Evolutionary conservation across 2,113 vertebrate genomes (phyloP), one percentile per base, ranked within the genome.

Genomic region (Acrocephalus kingi): DNA sequence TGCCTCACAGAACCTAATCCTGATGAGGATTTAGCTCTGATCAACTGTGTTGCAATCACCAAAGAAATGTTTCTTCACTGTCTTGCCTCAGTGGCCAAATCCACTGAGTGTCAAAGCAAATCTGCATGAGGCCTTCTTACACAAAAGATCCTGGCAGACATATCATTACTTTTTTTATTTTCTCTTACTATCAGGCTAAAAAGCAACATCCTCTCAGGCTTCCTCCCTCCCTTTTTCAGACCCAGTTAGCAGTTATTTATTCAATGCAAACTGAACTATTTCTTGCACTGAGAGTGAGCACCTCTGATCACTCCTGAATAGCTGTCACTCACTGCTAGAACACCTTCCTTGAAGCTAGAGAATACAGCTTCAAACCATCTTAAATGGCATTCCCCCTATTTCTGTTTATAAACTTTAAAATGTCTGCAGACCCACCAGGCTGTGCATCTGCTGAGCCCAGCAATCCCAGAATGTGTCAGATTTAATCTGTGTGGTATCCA

Each of bases 381-480:
- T 13, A 43, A 28, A 37, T 35, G 7, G 11, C 37, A 45, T 83
- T 76, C 20, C 62, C 33, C n/a, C 49, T 41, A 0, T 85, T 83
- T 69, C 58, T 91, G 54, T 61, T 75, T 71, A 58, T 46, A 80
- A 85, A 84, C 37, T 77, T 88, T 15, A 55, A 73, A 83, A 94
- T 67, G 33, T 27, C 63, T 93, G 61, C 51, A 77, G 83, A 67
- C 14, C n/a, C 66, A 80, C 18, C 59, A 88, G 75, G 48, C 59
- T 93, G 46, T 83, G 49, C 85, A 92, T 83, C 88, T 94, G 72
- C 79, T 71, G 63, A 90, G 67, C 43, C 83, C 43, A 67, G 48
- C 67, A 86, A 73, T 93, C 67, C 75, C 72, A 93, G 59, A 94
- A 92, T 51, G 55, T 90, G 88, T 94, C 90, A 93, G 27, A 71